Conservation (phyloP, 2,113 vertebrate genomes). For the Cavia aperea region DNA sequence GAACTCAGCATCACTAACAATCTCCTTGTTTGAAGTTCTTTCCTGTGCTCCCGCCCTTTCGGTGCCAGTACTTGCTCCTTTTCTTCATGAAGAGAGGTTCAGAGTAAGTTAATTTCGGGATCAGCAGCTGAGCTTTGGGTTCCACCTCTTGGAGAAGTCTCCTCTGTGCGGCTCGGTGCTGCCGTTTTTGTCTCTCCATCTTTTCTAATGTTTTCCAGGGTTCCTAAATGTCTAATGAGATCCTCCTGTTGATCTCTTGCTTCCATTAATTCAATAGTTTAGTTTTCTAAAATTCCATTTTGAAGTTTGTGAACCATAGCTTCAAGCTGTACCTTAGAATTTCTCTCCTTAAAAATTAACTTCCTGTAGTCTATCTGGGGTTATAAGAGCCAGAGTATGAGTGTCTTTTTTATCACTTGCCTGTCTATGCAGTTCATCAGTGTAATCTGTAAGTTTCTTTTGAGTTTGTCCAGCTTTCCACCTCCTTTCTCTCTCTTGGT, state of each 20-base stretch:
- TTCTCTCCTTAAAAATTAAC: conserved; percentile 86
- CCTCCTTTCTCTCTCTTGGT: conserved; percentile 91
- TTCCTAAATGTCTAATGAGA: conserved; percentile 76
- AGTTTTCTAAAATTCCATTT: conserved; percentile 78
- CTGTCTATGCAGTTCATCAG: conserved; percentile 83
- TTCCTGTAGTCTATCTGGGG: conserved; percentile 90
- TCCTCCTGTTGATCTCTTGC: conserved; percentile 80
- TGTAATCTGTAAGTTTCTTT: conserved; percentile 85
- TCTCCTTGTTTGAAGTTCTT: conserved; percentile 84
- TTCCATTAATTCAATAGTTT: conserved; percentile 80
- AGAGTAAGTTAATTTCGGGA: conserved; percentile 89
- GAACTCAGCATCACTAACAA: conserved; percentile 86
- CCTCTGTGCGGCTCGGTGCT: conserved; percentile 84
- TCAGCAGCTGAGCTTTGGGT: conserved; percentile 84
- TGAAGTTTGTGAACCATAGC: conserved; percentile 81
- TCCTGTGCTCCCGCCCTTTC: conserved; percentile 92
- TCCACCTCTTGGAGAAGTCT: conserved; percentile 86
- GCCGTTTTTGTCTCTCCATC: conserved; percentile 79
- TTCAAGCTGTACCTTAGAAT: conserved; percentile 81
- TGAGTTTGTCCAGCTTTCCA: conserved; percentile 96
- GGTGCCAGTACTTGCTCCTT: conserved; percentile 88
- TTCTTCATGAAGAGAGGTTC: conserved; percentile 82
- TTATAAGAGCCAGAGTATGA: conserved; percentile 87
- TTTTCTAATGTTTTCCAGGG: conserved; percentile 85
- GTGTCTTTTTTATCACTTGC: conserved; percentile 85